phyloP scores from a whole-genome alignment of 1,140 invertebrate genomes.

The Drosophila santomea region DNA sequence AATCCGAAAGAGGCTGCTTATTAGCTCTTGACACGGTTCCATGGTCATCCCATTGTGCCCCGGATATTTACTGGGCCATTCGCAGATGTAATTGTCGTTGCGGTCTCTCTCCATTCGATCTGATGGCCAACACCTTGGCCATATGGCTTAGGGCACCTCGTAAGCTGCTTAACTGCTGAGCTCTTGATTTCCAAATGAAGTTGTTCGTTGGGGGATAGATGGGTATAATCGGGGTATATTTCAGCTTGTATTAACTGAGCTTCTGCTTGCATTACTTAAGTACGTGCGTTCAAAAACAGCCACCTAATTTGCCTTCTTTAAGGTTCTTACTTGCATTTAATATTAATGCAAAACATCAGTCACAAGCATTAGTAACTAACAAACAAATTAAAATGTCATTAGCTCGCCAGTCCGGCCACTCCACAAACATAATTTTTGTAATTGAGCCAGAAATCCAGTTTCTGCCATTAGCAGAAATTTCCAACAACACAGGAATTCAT shows the following conservation, averaged over 20 bases:
- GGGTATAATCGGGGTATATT: not conserved
- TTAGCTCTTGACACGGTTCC: conserved; percentile 44
- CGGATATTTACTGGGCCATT: conserved; percentile 26
- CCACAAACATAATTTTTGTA: conserved; percentile 47
- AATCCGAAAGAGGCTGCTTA: conserved; percentile 38
- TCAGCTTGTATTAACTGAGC: not conserved
- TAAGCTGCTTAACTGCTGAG: conserved; percentile 48
- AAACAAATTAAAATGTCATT: conserved; percentile 54
- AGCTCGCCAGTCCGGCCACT: conserved; percentile 18
- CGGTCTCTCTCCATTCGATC: conserved; percentile 12
- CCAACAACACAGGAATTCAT: not conserved
- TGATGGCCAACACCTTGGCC: conserved; percentile 37
- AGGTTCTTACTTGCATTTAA: no score
- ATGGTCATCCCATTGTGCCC: conserved; percentile 7
- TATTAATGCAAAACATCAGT: no score
- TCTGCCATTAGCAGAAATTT: conserved; percentile 42
- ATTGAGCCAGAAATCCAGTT: conserved; percentile 18
- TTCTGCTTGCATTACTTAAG: not conserved
- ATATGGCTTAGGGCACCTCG: conserved; percentile 36
- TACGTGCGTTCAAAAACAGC: not conserved
- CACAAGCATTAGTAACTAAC: not conserved
- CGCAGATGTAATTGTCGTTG: conserved; percentile 22
- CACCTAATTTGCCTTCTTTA: no score
- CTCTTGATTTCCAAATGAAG: conserved; percentile 51
- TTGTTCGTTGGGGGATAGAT: conserved; percentile 1